Evolutionary conservation across 1,140 invertebrate species (phyloP).

Genomic region (Idris sp.): DNA sequence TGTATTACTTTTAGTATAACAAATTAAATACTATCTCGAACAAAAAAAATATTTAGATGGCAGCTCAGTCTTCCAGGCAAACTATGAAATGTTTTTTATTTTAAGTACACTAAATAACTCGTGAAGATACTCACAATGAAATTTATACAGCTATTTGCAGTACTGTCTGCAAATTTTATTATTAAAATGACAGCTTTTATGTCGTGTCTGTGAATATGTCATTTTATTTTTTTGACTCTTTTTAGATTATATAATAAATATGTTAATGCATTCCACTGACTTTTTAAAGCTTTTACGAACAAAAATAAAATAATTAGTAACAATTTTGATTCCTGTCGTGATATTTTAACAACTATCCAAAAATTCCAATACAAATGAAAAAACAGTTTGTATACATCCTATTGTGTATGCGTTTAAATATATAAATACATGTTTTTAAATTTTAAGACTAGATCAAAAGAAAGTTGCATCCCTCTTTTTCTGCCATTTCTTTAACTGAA

Average conservation of each 20-base stretch:
- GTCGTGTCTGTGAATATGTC: not conserved
- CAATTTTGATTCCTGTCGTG: constrained; percentile 12
- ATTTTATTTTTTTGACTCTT: constrained; percentile 4
- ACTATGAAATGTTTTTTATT: no score
- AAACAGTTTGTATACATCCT: constrained; percentile 6
- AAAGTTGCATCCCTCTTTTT: no score
- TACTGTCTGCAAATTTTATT: constrained; percentile 4
- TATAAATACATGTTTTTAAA: no score
- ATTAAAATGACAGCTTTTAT: constrained; percentile 1
- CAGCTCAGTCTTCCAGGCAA: no score
- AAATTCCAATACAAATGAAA: constrained; percentile 4
- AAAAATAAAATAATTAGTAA: constrained; percentile 9
- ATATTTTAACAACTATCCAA: constrained; percentile 23
- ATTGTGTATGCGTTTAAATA: not conserved
- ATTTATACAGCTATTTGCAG: constrained; percentile 6
- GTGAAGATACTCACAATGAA: constrained; percentile 16
- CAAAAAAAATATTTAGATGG: no score
- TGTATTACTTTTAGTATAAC: no score
- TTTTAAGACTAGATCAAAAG: no score
- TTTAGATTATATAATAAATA: constrained; percentile 25
- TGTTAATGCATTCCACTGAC: constrained; percentile 16
- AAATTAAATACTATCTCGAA: no score
- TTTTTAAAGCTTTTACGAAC: constrained; percentile 34
- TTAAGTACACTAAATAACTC: constrained; percentile 2
- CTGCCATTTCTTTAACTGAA: no score